phyloP scores from a whole-genome alignment of 2,113 vertebrate genomes.

The Ammospiza caudacuta region DNA sequence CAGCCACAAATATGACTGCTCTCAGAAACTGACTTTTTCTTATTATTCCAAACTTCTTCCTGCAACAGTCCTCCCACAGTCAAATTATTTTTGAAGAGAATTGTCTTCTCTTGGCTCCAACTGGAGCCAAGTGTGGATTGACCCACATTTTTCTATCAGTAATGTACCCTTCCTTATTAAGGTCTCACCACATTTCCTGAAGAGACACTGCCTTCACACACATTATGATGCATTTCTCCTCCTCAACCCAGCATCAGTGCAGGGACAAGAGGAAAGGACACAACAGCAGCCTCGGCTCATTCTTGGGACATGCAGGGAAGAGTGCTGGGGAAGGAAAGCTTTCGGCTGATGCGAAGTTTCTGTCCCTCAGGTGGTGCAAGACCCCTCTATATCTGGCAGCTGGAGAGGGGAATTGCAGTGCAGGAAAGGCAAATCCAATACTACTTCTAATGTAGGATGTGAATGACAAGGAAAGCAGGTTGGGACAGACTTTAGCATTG shows the following conservation, averaged over 20 bases:
- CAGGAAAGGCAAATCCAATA: accelerated
- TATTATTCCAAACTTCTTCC: neutral
- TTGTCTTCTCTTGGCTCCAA: neutral
- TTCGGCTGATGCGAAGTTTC: accelerated
- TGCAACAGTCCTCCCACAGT: neutral
- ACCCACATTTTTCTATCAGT: neutral
- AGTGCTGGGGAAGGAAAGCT: accelerated
- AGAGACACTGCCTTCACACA: accelerated
- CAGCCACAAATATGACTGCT: neutral
- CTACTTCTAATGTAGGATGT: accelerated
- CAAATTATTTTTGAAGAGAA: neutral
- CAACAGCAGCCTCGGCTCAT: accelerated
- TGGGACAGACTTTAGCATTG: accelerated
- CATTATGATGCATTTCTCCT: neutral
- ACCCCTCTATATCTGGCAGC: neutral
- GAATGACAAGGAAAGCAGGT: accelerated
- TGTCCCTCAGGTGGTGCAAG: neutral
- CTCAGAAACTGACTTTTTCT: neutral
- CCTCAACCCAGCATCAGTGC: neutral
- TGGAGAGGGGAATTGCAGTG: neutral
- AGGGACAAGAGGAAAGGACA: neutral
- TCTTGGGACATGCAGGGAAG: neutral
- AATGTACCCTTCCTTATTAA: neutral
- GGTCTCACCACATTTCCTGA: neutral
- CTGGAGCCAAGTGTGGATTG: neutral